These are phyloP conservation scores for Gryllus longicercus DNA, from an alignment of 2,888 invertebrate genomes.

Conservation along the genomic window DNA sequence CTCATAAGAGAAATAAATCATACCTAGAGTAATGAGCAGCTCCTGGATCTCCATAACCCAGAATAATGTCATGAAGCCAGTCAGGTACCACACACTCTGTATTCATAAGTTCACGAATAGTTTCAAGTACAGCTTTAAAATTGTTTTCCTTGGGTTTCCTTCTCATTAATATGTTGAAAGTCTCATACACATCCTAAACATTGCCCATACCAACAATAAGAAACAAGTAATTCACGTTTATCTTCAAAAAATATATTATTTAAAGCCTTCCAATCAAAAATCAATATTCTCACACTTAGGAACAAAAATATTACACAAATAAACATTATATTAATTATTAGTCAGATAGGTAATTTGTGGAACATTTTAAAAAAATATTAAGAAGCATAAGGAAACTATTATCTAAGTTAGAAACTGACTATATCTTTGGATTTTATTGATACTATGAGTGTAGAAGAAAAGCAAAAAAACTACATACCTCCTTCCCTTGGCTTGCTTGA, in stretches of 20 bases:
- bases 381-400: too few species aligned
- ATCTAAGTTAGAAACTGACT: too few species aligned
- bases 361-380: too few species aligned
- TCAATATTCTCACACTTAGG: too few species aligned
- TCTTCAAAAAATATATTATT: too few species aligned
- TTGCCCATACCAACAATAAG: neutral
- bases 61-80: slow-evolving; percentile 93
- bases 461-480: slow-evolving; percentile 51
- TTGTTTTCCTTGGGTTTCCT: slow-evolving; percentile 99
- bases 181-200: slow-evolving; percentile 75
- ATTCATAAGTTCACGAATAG: slow-evolving; percentile 98
- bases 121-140: slow-evolving; percentile 98
- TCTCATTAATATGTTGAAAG: slow-evolving; percentile 94
- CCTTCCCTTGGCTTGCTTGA: slow-evolving; percentile 71
- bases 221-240: too few species aligned
- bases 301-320: too few species aligned
- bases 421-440: too few species aligned
- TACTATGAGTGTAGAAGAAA: neutral
- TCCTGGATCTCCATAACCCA: slow-evolving; percentile 97
- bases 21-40: slow-evolving; percentile 92
- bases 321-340: too few species aligned
- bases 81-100: slow-evolving; percentile 96
- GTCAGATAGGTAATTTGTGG: too few species aligned
- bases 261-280: too few species aligned
- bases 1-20: slow-evolving; percentile 22